phyloP scores from a whole-genome alignment of 1,140 invertebrate genomes.

The Paraescarpia echinospica region DNA sequence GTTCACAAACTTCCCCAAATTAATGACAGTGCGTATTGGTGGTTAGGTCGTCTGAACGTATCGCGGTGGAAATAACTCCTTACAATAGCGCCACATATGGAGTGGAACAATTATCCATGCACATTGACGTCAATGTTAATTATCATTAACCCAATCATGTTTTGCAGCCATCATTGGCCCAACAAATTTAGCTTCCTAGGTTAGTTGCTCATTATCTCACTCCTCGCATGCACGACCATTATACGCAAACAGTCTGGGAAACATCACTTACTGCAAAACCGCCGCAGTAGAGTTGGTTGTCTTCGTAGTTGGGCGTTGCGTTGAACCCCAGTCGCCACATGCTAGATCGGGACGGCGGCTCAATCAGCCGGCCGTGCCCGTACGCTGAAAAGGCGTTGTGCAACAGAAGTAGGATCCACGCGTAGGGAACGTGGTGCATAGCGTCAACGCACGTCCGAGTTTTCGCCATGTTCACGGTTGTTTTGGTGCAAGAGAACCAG shows the following conservation, averaged over 20 bases:
- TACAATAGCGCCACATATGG: neutral
- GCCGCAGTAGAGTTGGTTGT: conserved; percentile 86
- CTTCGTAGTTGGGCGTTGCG: conserved; percentile 81
- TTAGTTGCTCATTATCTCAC: neutral
- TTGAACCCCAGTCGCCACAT: conserved; percentile 79
- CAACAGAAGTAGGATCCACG: neutral
- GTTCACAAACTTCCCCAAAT: neutral
- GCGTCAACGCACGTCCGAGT: neutral
- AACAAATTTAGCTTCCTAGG: neutral
- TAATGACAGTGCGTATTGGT: too few relatives aligned
- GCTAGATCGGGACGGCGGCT: conserved; percentile 80
- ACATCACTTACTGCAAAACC: conserved; percentile 72
- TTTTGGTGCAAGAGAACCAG: neutral
- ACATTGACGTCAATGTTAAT: too few relatives aligned
- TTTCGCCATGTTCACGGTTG: neutral
- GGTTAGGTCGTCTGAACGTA: neutral
- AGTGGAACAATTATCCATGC: too few relatives aligned
- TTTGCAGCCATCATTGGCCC: neutral
- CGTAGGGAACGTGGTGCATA: neutral
- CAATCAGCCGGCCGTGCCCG: conserved; percentile 76
- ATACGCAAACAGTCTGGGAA: neutral
- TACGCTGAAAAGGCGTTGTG: conserved; percentile 31
- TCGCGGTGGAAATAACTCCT: too few relatives aligned
- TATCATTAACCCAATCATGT: neutral
- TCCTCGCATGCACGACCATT: neutral